Evolutionary conservation across 2,797 vertebrate genomes (phyloP).

Genomic region (Ataeniobius toweri): DNA sequence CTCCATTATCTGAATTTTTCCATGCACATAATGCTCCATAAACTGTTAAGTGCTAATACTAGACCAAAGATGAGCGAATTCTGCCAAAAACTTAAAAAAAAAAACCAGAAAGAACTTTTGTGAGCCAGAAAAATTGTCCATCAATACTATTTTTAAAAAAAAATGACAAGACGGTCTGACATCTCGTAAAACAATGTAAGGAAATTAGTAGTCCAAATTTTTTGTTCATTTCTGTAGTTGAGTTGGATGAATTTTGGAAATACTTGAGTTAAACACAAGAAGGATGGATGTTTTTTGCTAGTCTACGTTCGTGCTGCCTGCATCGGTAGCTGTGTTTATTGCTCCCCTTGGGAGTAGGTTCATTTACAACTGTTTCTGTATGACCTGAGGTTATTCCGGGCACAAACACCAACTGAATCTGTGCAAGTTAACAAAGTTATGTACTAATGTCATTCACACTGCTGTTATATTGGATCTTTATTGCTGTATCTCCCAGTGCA

Average conservation of each 20-base stretch:
- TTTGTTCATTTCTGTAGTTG: background rate
- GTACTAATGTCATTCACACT: slow-evolving; percentile 6
- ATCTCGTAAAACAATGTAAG: background rate
- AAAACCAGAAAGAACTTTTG: background rate
- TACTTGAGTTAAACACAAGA: background rate
- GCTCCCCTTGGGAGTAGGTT: background rate
- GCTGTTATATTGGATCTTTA: slow-evolving; percentile 9
- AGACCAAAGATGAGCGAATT: background rate
- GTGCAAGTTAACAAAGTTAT: slow-evolving; percentile 6
- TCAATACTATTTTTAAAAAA: background rate
- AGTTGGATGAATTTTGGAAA: background rate
- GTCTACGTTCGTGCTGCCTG: background rate
- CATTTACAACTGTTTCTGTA: background rate
- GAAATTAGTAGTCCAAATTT: background rate
- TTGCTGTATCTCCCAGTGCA: slow-evolving; percentile 17
- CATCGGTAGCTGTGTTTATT: background rate
- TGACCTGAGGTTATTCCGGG: background rate
- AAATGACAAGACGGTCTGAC: background rate
- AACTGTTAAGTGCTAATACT: background rate
- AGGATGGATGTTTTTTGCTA: background rate
- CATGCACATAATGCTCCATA: background rate
- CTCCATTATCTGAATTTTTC: background rate
- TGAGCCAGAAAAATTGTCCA: background rate
- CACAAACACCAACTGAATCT: background rate
- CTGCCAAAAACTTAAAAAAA: background rate